Base-by-base conservation (phyloP, 2,113 vertebrate genomes). In the Sinocyclocheilus rhinocerous region DNA sequence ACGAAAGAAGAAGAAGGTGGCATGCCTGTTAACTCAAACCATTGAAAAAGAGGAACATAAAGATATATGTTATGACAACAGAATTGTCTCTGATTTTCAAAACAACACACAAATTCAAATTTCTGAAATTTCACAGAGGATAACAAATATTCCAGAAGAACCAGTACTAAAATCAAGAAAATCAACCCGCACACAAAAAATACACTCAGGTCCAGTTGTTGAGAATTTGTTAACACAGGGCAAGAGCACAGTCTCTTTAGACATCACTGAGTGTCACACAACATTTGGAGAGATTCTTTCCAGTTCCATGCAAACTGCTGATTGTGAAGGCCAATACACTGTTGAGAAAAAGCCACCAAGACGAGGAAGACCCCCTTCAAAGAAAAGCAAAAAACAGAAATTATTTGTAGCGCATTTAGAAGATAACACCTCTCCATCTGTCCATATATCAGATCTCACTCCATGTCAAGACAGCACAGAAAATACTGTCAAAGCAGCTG, bases 81-180 rank as follows among this genome's bases (percentile, higher is more conserved):
- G 16, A 79, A 87, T 26, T 84, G 33, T 7, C 24, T 72, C 75
- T 67, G 59, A 76, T 76, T 11, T 55, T 45, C 33, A 87, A 15
- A 75, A 52, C 33, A 39, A 67, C 70, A 22, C 59, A 57, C 16
- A 84, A 55, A 45, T 11, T 70, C 5, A 59, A 22, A 24, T 36
- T 61, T 78, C 52, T 52, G 70, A 63, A 20, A 50, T 69, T 16
- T 65, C 65, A 29, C 33, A 76, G 6, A 85, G 5, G 57, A 59
- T 15, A 13, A 26, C 29, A 65, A 24, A 26, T 2, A 76, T 77
- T 57, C 6, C 50, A 61, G 69, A 84, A 24, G 48, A 79, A 24
- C 26, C 36, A 22, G 55, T 63, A 69, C 8, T 59, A 16, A 45
- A 18, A 20, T 76, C 57, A 57, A 76, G 69, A 75, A 86, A 81